These are phyloP conservation scores for Perccottus glenii DNA, from an alignment of 2,113 vertebrate species.

Conservation along the genomic window DNA sequence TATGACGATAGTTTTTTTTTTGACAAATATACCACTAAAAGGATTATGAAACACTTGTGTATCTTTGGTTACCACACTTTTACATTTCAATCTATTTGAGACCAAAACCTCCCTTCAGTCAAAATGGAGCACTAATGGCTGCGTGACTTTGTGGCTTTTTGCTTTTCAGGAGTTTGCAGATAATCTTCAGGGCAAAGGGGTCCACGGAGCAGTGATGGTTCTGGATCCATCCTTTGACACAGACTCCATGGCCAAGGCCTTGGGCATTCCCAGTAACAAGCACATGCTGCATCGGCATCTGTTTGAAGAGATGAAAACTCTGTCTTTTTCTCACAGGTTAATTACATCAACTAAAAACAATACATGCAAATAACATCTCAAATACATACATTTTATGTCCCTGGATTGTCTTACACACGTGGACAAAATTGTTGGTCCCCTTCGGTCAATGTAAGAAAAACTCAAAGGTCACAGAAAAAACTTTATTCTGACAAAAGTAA, in stretches of 20 bases:
- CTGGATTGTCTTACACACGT: not conserved
- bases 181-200: slow-evolving; percentile 84
- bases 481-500: too few relatives aligned
- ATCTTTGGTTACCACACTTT: too few relatives aligned
- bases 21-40: not conserved
- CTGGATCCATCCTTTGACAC: slow-evolving; percentile 84
- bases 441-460: too few relatives aligned
- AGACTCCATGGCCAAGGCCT: slow-evolving; percentile 75
- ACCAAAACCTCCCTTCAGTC: too few relatives aligned
- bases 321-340: slow-evolving; percentile 76
- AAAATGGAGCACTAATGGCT: too few relatives aligned
- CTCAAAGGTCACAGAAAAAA: too few relatives aligned
- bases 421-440: too few relatives aligned
- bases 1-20: slow-evolving; percentile 22
- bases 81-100: too few relatives aligned
- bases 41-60: not conserved
- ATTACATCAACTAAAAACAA: not conserved
- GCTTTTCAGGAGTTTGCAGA: slow-evolving; percentile 83
- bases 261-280: slow-evolving; percentile 83
- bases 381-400: not conserved
- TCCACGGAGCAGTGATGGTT: slow-evolving; percentile 84
- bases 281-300: slow-evolving; percentile 86
- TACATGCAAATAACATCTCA: not conserved
- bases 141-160: not conserved
- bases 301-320: slow-evolving; percentile 82